phyloP scores from a whole-genome alignment of 2,888 invertebrate genomes.

The Eupelmus urozonus region DNA sequence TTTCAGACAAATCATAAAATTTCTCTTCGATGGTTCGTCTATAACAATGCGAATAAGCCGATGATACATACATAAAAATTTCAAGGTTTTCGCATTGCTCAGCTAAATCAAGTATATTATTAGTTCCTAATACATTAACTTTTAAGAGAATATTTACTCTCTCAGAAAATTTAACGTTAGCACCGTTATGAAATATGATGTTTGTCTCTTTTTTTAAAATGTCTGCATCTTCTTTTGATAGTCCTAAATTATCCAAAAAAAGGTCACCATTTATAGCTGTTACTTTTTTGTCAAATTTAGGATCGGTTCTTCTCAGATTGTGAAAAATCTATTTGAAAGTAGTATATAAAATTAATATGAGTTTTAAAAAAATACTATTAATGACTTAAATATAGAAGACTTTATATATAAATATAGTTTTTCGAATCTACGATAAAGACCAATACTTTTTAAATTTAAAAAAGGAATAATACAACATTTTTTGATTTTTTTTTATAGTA shows the following conservation, averaged over 20 bases:
- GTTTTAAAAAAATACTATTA: no score
- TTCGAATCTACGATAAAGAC: no score
- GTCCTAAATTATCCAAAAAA: constrained; percentile 58
- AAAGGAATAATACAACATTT: no score
- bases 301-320: constrained; percentile 58
- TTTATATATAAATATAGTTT: no score
- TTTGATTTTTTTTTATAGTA: no score
- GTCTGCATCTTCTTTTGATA: constrained; percentile 61
- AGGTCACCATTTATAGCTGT: constrained; percentile 64
- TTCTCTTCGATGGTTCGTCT: constrained; percentile 63
- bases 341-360: neutral
- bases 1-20: constrained; percentile 60
- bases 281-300: constrained; percentile 63
- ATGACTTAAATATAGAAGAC: no score
- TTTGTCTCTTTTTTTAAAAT: constrained; percentile 62
- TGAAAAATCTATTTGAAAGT: constrained; percentile 64
- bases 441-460: no score
- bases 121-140: constrained; percentile 65
- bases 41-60: constrained; percentile 67
- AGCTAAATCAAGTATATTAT: constrained; percentile 66
- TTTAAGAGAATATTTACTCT: constrained; percentile 58
- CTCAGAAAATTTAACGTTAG: constrained; percentile 62
- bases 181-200: constrained; percentile 67
- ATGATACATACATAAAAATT: constrained; percentile 67
- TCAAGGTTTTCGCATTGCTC: constrained; percentile 62